Conservation (phyloP, 1,140 invertebrate genomes). For the Drosophila sproati region DNA sequence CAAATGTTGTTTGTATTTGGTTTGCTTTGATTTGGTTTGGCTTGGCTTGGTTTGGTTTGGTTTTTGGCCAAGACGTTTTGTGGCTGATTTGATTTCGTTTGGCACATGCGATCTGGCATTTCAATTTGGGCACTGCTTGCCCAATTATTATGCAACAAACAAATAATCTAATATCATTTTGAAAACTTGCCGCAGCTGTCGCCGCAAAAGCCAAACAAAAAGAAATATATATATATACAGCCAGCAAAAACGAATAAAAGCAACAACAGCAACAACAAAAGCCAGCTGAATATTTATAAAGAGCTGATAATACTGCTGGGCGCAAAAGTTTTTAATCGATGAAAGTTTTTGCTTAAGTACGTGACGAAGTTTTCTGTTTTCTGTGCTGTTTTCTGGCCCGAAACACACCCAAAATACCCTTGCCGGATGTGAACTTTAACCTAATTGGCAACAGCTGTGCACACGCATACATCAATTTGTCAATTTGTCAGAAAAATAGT, state of each 20-base stretch:
- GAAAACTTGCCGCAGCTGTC: conserved; percentile 63
- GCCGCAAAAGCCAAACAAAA: conserved; percentile 20
- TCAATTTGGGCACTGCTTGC: conserved; percentile 35
- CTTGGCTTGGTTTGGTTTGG: background rate
- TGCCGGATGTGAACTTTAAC: conserved; percentile 50
- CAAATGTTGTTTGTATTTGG: conserved; percentile 9
- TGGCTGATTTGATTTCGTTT: conserved; percentile 21
- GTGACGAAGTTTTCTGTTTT: conserved; percentile 40
- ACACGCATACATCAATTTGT: conserved; percentile 40
- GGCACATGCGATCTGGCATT: conserved; percentile 51
- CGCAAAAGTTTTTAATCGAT: conserved; percentile 76
- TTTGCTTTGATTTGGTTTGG: conserved; percentile 28
- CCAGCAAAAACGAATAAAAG: conserved; percentile 6
- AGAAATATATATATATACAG: background rate
- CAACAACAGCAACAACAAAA: conserved; percentile 3
- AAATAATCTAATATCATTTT: conserved; percentile 57
- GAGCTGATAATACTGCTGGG: conserved; percentile 65
- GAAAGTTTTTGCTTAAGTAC: conserved; percentile 67
- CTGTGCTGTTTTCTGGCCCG: too few relatives aligned
- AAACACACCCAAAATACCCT: background rate
- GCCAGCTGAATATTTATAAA: conserved; percentile 25
- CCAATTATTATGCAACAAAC: conserved; percentile 73
- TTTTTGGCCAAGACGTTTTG: conserved; percentile 7
- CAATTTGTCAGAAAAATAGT: conserved; percentile 33
- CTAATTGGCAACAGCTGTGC: conserved; percentile 65